Percentiles rank a stretch among this genome's conserved stretches.
phyloP scores from a whole-genome alignment of 2,888 invertebrate genomes.

The Drosophila longiperda region DNA sequence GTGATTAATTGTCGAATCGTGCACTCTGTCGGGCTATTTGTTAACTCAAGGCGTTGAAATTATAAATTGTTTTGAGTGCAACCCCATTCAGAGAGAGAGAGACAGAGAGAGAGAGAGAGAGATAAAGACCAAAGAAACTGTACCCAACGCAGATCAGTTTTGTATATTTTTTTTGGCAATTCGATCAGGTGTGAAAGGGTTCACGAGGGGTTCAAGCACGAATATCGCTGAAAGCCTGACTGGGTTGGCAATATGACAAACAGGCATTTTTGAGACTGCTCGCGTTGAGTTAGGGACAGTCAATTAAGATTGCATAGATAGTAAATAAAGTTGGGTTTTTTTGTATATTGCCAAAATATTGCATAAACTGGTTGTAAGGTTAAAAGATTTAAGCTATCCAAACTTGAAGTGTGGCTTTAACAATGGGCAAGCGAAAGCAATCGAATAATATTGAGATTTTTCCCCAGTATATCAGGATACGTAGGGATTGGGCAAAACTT shows the following conservation, averaged over 20 bases:
- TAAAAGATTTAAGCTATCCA: neutral
- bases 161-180: conserved; percentile 13
- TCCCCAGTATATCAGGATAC: neutral
- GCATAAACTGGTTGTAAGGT: conserved; percentile 8
- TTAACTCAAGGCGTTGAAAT: conserved; percentile 79
- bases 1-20: conserved; percentile 78
- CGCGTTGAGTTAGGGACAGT: conserved; percentile 56
- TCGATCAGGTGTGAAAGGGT: conserved; percentile 74
- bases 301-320: conserved; percentile 55
- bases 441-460: neutral
- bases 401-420: neutral
- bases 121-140: conserved; percentile 31
- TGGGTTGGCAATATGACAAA: conserved; percentile 38
- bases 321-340: conserved; percentile 15
- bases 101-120: conserved; percentile 16
- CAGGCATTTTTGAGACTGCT: conserved; percentile 28
- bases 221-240: conserved; percentile 48
- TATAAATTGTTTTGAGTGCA: conserved; percentile 75
- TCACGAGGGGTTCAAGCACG: conserved; percentile 71
- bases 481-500: neutral
- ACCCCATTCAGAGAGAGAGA: conserved; percentile 47
- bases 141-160: conserved; percentile 47
- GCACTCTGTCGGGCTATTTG: conserved; percentile 74
- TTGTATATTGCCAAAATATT: conserved; percentile 11
- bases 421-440: neutral